These are phyloP conservation scores for Siphonodentalium dalli DNA, from an alignment of 2,888 invertebrate species.

Conservation along the genomic window DNA sequence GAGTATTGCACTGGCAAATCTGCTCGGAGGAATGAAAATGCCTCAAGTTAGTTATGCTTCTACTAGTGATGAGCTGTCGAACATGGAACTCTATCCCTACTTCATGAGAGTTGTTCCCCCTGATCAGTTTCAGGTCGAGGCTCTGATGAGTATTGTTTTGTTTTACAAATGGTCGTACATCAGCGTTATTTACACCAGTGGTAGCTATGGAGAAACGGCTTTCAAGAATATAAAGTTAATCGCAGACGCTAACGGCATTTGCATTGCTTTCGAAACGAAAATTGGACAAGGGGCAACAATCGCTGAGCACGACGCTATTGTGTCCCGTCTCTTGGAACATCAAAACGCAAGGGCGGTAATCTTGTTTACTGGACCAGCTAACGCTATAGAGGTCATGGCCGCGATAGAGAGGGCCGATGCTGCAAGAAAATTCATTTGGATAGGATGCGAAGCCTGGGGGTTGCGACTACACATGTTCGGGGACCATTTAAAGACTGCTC, in stretches of 20 bases:
- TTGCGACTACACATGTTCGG: slow-evolving; percentile 26
- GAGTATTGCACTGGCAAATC: slow-evolving; percentile 35
- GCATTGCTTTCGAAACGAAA: slow-evolving; percentile 34
- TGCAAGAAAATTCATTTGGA: slow-evolving; percentile 41
- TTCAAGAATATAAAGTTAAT: slow-evolving; percentile 28
- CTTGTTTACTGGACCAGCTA: slow-evolving; percentile 39
- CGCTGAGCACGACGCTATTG: slow-evolving; percentile 5
- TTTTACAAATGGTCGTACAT: slow-evolving; percentile 78
- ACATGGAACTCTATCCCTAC: slow-evolving; percentile 38
- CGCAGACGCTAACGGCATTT: slow-evolving; percentile 28
- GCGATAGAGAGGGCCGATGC: slow-evolving; percentile 23
- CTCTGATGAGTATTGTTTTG: slow-evolving; percentile 35
- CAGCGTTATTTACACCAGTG: slow-evolving; percentile 76
- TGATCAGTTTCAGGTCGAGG: slow-evolving; percentile 38
- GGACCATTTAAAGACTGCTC: slow-evolving; percentile 29
- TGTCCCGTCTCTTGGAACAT: slow-evolving; percentile 18
- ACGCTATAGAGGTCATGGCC: slow-evolving; percentile 30
- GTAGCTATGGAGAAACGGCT: slow-evolving; percentile 58
- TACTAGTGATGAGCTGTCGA: slow-evolving; percentile 40
- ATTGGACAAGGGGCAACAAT: slow-evolving; percentile 1
- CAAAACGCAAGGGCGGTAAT: slow-evolving; percentile 37
- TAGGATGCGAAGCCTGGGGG: slow-evolving; percentile 47
- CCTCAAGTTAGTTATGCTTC: slow-evolving; percentile 40
- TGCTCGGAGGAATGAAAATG: slow-evolving; percentile 33
- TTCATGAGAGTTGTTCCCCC: slow-evolving; percentile 48